A percentile compares a stretch with the other conserved stretches of the same genome.
phyloP scores from a whole-genome alignment of 2,888 invertebrate genomes.

The Andrena marginata region DNA sequence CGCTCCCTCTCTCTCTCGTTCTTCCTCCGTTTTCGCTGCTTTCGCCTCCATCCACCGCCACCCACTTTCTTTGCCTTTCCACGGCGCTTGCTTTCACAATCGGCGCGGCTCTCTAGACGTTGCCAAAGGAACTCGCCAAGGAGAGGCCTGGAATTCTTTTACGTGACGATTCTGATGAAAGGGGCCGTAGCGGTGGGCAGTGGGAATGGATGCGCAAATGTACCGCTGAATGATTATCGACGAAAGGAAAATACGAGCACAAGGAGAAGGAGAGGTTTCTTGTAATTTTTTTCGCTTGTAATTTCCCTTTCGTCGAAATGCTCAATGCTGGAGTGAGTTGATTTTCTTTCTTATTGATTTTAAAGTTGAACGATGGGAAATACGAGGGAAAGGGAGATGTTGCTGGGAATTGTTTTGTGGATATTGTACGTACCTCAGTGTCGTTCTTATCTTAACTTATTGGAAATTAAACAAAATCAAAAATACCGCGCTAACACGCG shows the following conservation, averaged over 20 bases:
- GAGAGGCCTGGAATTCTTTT: conserved; percentile 65
- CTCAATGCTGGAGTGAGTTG: neutral
- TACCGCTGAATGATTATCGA: conserved; percentile 24
- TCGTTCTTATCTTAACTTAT: too few species aligned
- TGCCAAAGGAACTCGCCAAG: conserved; percentile 57
- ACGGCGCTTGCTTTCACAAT: conserved; percentile 64
- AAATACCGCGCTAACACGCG: too few species aligned
- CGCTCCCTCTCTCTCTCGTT: conserved; percentile 8
- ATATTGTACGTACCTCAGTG: too few species aligned
- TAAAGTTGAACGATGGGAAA: too few species aligned
- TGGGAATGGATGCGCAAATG: conserved; percentile 38
- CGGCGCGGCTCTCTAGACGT: conserved; percentile 56
- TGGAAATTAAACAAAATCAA: too few species aligned
- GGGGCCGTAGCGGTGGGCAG: conserved; percentile 20
- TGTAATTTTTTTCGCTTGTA: neutral
- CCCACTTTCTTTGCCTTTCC: conserved; percentile 60
- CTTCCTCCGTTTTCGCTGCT: conserved; percentile 14
- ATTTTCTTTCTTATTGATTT: neutral
- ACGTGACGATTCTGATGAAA: conserved; percentile 67
- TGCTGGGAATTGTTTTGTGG: too few species aligned
- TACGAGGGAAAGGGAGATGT: too few species aligned
- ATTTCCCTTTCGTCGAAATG: neutral
- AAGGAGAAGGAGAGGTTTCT: neutral
- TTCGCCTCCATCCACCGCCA: conserved; percentile 24
- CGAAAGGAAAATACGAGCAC: conserved; percentile 3